These are phyloP conservation scores for Heterotis niloticus DNA, from an alignment of 2,113 vertebrate genomes.

Conservation along the genomic window DNA sequence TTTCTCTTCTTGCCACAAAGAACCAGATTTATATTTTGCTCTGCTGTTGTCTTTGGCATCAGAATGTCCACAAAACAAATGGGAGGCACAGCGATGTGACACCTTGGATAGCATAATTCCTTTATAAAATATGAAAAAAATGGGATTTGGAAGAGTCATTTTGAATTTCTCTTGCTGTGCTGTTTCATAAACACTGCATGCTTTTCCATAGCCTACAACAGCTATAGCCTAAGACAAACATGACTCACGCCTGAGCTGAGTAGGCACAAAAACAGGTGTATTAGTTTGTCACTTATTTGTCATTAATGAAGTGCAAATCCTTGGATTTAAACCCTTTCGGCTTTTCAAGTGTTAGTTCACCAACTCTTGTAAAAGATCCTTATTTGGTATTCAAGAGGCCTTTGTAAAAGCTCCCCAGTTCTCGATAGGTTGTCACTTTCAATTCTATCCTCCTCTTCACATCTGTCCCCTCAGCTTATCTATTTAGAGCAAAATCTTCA, in stretches of 20 bases:
- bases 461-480: constrained; percentile 9
- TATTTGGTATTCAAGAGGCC: background rate
- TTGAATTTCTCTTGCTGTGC: background rate
- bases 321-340: constrained; percentile 1
- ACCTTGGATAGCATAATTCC: constrained; percentile 23
- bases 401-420: background rate
- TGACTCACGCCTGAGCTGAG: background rate
- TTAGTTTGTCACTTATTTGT: background rate
- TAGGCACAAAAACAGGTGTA: background rate
- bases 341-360: constrained; percentile 3
- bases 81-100: constrained; percentile 21
- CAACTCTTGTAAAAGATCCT: constrained; percentile 8
- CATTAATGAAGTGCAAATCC: constrained; percentile 4
- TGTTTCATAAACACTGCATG: background rate
- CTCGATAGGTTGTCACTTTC: background rate
- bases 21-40: constrained; percentile 33
- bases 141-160: background rate
- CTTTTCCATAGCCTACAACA: background rate
- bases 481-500: background rate
- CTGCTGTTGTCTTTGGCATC: constrained; percentile 38
- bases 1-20: constrained; percentile 34
- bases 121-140: constrained; percentile 16
- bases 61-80: constrained; percentile 24
- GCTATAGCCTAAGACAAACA: background rate
- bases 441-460: background rate